Percentiles rank a stretch among this genome's conserved stretches.
phyloP scores from a whole-genome alignment of 2,113 vertebrate genomes.

The Podocnemis expansa region DNA sequence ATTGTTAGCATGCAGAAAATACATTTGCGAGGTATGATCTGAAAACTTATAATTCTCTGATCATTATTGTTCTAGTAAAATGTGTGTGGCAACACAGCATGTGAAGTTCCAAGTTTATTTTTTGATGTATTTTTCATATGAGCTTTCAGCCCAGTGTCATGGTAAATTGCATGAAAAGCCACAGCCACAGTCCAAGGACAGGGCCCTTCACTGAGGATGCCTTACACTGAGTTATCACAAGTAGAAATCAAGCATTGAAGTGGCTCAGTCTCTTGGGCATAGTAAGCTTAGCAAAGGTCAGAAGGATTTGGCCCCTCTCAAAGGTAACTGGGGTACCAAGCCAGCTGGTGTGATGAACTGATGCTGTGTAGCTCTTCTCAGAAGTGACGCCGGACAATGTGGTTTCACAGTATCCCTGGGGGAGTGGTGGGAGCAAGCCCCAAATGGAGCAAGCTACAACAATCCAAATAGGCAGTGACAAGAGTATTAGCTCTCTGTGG shows the following conservation, averaged over 20 bases:
- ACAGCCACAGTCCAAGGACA: too few relatives aligned
- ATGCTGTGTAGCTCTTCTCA: not conserved
- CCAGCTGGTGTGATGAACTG: not conserved
- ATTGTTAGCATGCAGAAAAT: too few relatives aligned
- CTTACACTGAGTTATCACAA: not conserved
- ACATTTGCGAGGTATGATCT: too few relatives aligned
- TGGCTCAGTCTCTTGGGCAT: not conserved
- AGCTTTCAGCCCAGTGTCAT: too few relatives aligned
- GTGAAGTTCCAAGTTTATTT: too few relatives aligned
- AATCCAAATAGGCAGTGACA: not conserved
- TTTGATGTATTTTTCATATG: too few relatives aligned
- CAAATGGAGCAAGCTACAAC: not conserved
- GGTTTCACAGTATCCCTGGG: not conserved
- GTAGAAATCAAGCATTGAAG: rapidly evolving
- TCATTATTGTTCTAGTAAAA: too few relatives aligned
- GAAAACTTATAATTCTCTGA: too few relatives aligned
- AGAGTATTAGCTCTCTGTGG: not conserved
- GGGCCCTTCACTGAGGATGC: not conserved
- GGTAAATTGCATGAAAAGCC: too few relatives aligned
- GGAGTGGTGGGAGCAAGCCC: not conserved
- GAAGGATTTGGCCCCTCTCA: not conserved
- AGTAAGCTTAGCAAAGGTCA: rapidly evolving
- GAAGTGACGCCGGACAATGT: not conserved
- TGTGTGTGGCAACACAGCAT: too few relatives aligned
- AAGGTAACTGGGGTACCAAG: rapidly evolving